Conservation (phyloP, 2,797 vertebrate species). For the Nannoperca obscura region DNA sequence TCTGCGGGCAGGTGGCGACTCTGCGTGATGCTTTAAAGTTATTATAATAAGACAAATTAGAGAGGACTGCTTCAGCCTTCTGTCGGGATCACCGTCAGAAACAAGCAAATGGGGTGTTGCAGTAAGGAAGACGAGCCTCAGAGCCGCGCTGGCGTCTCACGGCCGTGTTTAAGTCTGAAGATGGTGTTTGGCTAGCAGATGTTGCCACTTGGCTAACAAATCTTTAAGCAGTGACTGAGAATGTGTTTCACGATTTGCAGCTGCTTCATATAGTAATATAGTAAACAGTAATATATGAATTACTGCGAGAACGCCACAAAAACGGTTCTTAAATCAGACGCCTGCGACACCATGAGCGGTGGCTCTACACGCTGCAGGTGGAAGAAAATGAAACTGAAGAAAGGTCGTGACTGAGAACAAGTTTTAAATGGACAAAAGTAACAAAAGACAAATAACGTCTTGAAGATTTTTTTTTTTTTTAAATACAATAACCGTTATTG, state of each 20-base stretch:
- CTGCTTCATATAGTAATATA: too few relatives aligned
- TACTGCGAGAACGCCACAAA: not conserved
- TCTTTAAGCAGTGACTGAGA: conserved; percentile 25
- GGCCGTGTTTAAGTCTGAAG: not conserved
- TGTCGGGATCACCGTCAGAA: not conserved
- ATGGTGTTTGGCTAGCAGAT: conserved; percentile 1
- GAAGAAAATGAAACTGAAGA: conserved; percentile 38
- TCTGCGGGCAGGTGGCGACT: not conserved
- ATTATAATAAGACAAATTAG: not conserved
- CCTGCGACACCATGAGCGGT: conserved; percentile 64
- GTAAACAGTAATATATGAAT: too few relatives aligned
- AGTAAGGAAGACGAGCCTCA: not conserved
- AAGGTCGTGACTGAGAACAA: conserved; percentile 76
- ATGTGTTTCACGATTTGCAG: conserved; percentile 14
- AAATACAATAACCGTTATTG: conserved; percentile 79
- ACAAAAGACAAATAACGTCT: conserved; percentile 62
- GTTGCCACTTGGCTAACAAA: not conserved
- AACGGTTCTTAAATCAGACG: conserved; percentile 53
- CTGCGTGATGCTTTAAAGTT: not conserved
- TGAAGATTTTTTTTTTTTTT: conserved; percentile 69
- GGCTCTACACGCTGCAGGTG: conserved; percentile 75
- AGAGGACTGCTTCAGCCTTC: not conserved
- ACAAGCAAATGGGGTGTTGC: not conserved
- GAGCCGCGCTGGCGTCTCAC: not conserved
- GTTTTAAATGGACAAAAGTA: conserved; percentile 71